Conservation (phyloP, 2,888 invertebrate species). For the Eupelmus urozonus region DNA sequence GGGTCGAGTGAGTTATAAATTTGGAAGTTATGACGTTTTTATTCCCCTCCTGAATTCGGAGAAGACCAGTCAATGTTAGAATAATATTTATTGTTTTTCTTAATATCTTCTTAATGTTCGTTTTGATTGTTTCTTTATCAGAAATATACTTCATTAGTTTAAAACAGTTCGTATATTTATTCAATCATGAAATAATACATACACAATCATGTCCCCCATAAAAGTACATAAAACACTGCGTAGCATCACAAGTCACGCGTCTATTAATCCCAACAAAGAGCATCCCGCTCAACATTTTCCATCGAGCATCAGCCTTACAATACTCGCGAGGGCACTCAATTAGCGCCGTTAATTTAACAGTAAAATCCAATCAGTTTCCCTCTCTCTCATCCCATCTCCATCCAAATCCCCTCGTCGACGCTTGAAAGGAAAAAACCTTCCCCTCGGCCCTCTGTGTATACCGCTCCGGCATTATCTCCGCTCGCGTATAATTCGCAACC, state of each 20-base stretch:
- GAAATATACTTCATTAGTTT: too few species aligned
- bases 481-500: constrained; percentile 2
- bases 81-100: too few species aligned
- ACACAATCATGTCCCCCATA: too few species aligned
- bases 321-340: constrained; percentile 39
- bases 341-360: constrained; percentile 50
- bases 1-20: too few species aligned
- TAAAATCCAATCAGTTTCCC: constrained; percentile 49
- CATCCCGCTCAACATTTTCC: not conserved
- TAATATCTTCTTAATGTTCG: too few species aligned
- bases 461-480: not conserved
- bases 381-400: not conserved
- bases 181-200: not conserved
- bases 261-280: constrained; percentile 14
- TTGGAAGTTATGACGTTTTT: constrained; percentile 33
- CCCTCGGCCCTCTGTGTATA: not conserved
- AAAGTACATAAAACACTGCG: too few species aligned
- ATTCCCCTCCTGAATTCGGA: not conserved
- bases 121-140: too few species aligned
- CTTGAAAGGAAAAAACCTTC: constrained; percentile 22
- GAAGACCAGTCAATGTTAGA: not conserved
- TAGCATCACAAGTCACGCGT: too few species aligned
- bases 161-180: too few species aligned
- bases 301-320: constrained; percentile 15
- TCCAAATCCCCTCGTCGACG: not conserved